These are phyloP conservation scores for Hyposoter didymator DNA, from an alignment of 2,888 invertebrate genomes.

Conservation along the genomic window DNA sequence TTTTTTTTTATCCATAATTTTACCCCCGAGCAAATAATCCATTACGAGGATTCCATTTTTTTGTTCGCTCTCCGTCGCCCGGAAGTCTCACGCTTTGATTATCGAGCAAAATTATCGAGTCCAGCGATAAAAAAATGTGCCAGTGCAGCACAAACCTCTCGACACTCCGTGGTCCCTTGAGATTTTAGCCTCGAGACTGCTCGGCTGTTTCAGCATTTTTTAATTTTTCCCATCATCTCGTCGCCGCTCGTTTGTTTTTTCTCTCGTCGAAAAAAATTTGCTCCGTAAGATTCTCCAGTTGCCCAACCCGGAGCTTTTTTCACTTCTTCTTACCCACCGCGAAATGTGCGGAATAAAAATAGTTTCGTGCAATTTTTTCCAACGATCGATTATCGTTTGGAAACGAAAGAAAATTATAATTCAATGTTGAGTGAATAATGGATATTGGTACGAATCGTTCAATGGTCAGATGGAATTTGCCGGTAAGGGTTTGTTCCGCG, in stretches of 20 bases:
- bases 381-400: not conserved
- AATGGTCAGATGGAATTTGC: constrained; percentile 32
- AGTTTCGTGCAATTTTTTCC: not conserved
- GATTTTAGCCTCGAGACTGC: constrained; percentile 62
- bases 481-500: not conserved
- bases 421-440: not conserved
- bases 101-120: constrained; percentile 51
- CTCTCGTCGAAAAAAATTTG: not conserved
- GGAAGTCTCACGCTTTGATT: constrained; percentile 52
- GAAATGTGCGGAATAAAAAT: not conserved
- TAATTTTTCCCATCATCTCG: constrained; percentile 34
- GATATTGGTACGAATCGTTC: constrained; percentile 19
- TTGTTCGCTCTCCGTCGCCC: not conserved
- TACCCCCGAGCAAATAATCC: constrained; percentile 13
- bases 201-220: constrained; percentile 62
- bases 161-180: constrained; percentile 42
- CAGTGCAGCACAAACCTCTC: constrained; percentile 47
- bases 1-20: constrained; percentile 10
- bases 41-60: constrained; percentile 3
- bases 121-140: constrained; percentile 64
- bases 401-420: constrained; percentile 15
- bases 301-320: not conserved
- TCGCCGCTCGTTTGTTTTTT: constrained; percentile 7
- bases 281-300: not conserved
- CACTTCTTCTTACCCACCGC: not conserved